Evolutionary conservation across 1,140 invertebrate genomes (phyloP), one percentile per base, ranked within the genome.

Genomic region (Drosophila erecta): DNA sequence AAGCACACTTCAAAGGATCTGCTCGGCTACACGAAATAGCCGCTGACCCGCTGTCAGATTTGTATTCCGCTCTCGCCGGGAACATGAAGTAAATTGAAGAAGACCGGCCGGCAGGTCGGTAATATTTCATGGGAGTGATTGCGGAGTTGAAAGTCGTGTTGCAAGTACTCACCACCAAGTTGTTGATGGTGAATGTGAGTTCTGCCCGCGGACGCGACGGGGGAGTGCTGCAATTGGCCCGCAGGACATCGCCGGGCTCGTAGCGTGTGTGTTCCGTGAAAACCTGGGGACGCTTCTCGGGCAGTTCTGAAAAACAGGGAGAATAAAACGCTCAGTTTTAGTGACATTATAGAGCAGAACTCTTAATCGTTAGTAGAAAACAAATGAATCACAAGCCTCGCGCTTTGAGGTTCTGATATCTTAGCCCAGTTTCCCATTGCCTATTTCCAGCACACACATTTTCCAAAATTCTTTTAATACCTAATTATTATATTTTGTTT

Each of bases 161-260:
- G 27, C 22, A 15, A 51, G 46, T 54, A 84, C 95, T 96, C 93
- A 97, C 96, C 93, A 94, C 94, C 86, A 94, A 93, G 77, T 95
- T 95, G 89, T 97, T 97, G 90, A 97, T 94, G 84, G 94, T 94
- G 93, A 97, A 96, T 51, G 94, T 94, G 38, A 97, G 93, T 57
- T 94, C 93, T 33, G 94, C 93, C 14, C 95, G 93, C 14, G 96
- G 96, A 57, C 94, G 93, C 24, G 95, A 95, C 11, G 94, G 93
- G 56, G 94, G 94, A 5, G 95, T 94, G 51, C 94, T 95, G 90
- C 96, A 96, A 84, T 95, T 95, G 15, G 94, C 95, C 51, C 93
- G 91, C 24, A 96, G 93, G 50, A 93, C 91, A 84, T 96, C 95
- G 5, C 95, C 95, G 14, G 95, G 93, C 37, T 95, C 93, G 83